Evolutionary conservation across 2,888 invertebrate genomes (phyloP).

Genomic region (Argyresthia albistria): DNA sequence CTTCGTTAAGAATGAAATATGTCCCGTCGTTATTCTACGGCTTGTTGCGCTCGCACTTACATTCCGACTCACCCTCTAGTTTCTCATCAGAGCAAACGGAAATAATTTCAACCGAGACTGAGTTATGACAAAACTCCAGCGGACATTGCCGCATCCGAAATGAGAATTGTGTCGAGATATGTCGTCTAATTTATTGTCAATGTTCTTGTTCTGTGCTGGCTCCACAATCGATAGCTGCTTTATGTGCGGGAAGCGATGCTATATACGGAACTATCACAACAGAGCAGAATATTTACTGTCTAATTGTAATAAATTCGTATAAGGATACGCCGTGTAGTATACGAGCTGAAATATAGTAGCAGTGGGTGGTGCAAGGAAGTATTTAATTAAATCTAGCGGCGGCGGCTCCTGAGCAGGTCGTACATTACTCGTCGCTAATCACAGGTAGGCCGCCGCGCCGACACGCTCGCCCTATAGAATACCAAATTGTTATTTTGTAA

Average conservation of each 20-base stretch:
- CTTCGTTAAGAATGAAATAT: constrained; percentile 72
- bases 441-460: constrained; percentile 46
- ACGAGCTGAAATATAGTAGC: constrained; percentile 31
- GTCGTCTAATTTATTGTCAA: constrained; percentile 61
- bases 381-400: constrained; percentile 66
- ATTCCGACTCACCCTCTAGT: constrained; percentile 66
- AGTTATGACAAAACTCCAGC: constrained; percentile 71
- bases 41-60: constrained; percentile 68
- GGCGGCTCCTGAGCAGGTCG: constrained; percentile 37
- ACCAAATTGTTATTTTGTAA: constrained; percentile 35
- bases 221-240: constrained; percentile 1
- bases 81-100: constrained; percentile 69
- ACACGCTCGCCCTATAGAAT: constrained; percentile 51
- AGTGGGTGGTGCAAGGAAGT: constrained; percentile 44
- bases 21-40: constrained; percentile 65
- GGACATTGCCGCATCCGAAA: constrained; percentile 71
- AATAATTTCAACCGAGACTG: constrained; percentile 71
- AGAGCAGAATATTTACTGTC: background rate
- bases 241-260: background rate
- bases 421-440: constrained; percentile 58
- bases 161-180: constrained; percentile 68
- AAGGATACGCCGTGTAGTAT: constrained; percentile 8
- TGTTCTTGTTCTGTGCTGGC: constrained; percentile 31
- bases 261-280: background rate
- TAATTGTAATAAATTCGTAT: background rate